Conservation (phyloP, 1,140 invertebrate species). For the Ectropis grisescens region DNA sequence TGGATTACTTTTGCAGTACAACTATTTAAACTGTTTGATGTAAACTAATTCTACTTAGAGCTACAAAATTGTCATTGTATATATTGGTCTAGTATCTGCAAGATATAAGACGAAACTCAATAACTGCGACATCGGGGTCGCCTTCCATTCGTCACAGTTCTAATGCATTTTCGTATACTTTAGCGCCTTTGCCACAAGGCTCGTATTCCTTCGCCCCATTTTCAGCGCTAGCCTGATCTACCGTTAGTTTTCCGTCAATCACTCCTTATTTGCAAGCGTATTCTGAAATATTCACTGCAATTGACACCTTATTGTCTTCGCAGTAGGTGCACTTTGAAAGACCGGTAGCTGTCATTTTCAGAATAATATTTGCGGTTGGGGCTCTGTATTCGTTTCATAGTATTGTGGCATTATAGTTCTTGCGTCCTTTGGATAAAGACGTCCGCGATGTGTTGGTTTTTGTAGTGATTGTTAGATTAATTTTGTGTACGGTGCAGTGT, state of each 20-base stretch:
- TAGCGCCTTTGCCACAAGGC: constrained; percentile 11
- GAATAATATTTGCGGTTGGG: constrained; percentile 15
- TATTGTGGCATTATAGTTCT: constrained; percentile 9
- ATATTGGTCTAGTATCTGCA: too few species aligned
- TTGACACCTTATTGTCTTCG: constrained; percentile 19
- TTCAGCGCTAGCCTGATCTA: constrained; percentile 16
- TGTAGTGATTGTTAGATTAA: too few species aligned
- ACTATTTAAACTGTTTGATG: too few species aligned
- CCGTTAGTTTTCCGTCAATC: constrained; percentile 38
- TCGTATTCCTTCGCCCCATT: constrained; percentile 22
- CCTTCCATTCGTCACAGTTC: constrained; percentile 30
- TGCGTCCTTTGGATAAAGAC: constrained; percentile 9
- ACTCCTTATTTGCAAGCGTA: constrained; percentile 27
- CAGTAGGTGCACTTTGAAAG: constrained; percentile 21
- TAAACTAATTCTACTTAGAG: too few species aligned
- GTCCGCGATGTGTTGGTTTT: constrained; percentile 2
- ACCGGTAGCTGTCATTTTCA: constrained; percentile 11
- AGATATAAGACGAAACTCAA: constrained; percentile 21
- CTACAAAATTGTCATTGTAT: too few species aligned
- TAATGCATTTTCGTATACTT: constrained; percentile 15
- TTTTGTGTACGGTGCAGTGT: constrained; percentile 25
- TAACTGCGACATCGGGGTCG: constrained; percentile 28
- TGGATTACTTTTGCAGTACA: too few species aligned
- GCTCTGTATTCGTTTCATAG: constrained; percentile 10
- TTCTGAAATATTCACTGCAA: constrained; percentile 13